phyloP scores from a whole-genome alignment of 92 coral and sea anemone genomes.

The Diadumene lineata region DNA sequence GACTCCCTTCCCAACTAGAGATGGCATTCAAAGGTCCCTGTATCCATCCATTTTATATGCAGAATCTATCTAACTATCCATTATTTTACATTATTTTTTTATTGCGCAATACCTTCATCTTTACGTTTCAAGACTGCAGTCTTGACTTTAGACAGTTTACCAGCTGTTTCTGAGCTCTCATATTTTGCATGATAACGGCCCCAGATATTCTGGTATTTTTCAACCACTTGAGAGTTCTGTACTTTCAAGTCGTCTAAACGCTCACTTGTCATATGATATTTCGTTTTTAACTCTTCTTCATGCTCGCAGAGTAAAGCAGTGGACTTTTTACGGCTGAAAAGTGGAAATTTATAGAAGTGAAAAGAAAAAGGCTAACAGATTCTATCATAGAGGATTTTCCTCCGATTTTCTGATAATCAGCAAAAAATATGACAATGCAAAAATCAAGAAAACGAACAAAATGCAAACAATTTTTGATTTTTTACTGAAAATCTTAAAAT shows the following conservation, averaged over 20 bases:
- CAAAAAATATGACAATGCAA: too few species aligned
- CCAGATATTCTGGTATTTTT: conserved; percentile 81
- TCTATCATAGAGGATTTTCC: too few species aligned
- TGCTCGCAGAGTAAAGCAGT: conserved; percentile 79
- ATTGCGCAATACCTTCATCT: conserved; percentile 52
- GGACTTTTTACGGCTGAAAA: conserved; percentile 74
- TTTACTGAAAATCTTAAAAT: not conserved
- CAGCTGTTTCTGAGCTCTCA: conserved; percentile 70
- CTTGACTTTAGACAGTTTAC: conserved; percentile 65
- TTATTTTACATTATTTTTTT: not conserved
- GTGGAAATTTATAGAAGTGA: not conserved
- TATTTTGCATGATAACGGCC: conserved; percentile 64
- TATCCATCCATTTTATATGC: too few species aligned
- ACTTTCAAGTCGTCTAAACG: conserved; percentile 55
- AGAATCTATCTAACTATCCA: not conserved
- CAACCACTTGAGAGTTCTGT: conserved; percentile 61
- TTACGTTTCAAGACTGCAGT: conserved; percentile 41
- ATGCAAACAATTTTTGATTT: too few species aligned
- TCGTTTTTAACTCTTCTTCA: conserved; percentile 76
- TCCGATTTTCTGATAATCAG: too few species aligned
- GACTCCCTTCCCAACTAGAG: too few species aligned
- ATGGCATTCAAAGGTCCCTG: too few species aligned
- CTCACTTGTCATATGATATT: conserved; percentile 53
- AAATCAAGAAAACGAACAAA: too few species aligned
- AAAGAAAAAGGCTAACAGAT: too few species aligned